Conservation (phyloP, 2,888 invertebrate species). For the Schizotus pectinicornis region DNA sequence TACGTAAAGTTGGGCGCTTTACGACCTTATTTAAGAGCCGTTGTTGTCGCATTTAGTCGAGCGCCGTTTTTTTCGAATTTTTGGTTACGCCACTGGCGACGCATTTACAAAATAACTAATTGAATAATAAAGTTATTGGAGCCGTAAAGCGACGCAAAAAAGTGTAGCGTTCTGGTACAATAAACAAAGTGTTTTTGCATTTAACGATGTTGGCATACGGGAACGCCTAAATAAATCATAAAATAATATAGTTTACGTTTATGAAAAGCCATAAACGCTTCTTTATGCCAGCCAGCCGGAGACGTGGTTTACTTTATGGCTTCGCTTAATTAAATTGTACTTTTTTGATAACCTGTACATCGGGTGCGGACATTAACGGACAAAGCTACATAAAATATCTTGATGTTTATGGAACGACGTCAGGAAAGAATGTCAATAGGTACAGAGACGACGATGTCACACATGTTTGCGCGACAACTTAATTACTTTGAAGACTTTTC, state of each 20-base stretch:
- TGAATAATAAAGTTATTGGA: conserved; percentile 24
- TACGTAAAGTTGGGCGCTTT: too few relatives aligned
- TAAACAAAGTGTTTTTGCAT: conserved; percentile 10
- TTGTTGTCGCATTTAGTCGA: too few relatives aligned
- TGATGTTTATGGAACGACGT: conserved; percentile 24
- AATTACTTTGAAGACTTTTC: too few relatives aligned
- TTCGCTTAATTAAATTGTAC: conserved; percentile 33
- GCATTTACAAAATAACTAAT: too few relatives aligned
- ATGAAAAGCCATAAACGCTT: conserved; percentile 27
- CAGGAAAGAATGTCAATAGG: not conserved
- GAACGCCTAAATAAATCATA: conserved; percentile 33
- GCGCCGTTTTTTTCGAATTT: too few relatives aligned
- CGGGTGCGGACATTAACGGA: conserved; percentile 27
- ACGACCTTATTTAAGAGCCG: too few relatives aligned
- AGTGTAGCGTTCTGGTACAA: conserved; percentile 11
- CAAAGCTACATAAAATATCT: conserved; percentile 25
- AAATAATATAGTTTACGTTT: conserved; percentile 33
- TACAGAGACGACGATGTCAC: too few relatives aligned
- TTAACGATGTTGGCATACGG: conserved; percentile 19
- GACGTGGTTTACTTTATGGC: conserved; percentile 30
- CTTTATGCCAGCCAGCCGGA: conserved; percentile 26
- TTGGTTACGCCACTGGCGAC: too few relatives aligned
- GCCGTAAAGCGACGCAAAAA: conserved; percentile 16
- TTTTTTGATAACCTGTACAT: conserved; percentile 25
- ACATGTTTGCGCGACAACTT: too few relatives aligned